A percentile compares a stretch with the other conserved stretches of the same genome.
These are phyloP conservation scores for Gadus chalcogrammus DNA, from an alignment of 2,113 vertebrate species.

Conservation along the genomic window DNA sequence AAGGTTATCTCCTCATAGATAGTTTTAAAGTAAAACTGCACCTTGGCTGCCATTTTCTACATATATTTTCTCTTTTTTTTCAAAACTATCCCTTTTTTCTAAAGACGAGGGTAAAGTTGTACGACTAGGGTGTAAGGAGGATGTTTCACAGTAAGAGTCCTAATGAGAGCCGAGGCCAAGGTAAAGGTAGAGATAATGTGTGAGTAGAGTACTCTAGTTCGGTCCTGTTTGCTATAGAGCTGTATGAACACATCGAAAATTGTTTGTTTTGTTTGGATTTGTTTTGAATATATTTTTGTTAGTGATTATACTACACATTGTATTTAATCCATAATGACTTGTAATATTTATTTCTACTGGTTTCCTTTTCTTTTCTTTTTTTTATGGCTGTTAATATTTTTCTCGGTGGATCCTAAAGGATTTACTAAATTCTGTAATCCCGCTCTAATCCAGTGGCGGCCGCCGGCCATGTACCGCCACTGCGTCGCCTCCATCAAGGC, in stretches of 20 bases:
- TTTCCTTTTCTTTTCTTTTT: slow-evolving; percentile 49
- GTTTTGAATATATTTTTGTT: slow-evolving; percentile 58
- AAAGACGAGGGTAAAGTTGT: slow-evolving; percentile 40
- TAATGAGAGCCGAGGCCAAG: slow-evolving; percentile 22
- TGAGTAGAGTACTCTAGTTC: slow-evolving; percentile 71
- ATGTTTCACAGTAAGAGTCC: slow-evolving; percentile 49
- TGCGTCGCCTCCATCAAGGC: slow-evolving; percentile 45
- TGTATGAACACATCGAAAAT: slow-evolving; percentile 49
- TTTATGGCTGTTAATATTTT: slow-evolving; percentile 59
- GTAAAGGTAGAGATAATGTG: slow-evolving; percentile 46
- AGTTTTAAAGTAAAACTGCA: background rate
- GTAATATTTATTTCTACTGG: slow-evolving; percentile 86
- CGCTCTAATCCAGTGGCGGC: slow-evolving; percentile 20
- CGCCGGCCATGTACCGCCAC: slow-evolving; percentile 11
- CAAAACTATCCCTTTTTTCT: slow-evolving; percentile 10
- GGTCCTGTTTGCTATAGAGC: slow-evolving; percentile 74
- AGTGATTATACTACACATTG: slow-evolving; percentile 67
- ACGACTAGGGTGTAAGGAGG: slow-evolving; percentile 42
- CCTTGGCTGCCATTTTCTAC: background rate
- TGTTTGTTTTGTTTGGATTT: slow-evolving; percentile 43
- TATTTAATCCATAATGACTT: slow-evolving; percentile 74
- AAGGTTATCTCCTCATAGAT: slow-evolving; percentile 3
- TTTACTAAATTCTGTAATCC: slow-evolving; percentile 49
- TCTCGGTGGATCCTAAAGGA: slow-evolving; percentile 34
- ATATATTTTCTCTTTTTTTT: slow-evolving; percentile 30